A percentile compares a stretch with the other conserved stretches of the same genome.
phyloP scores from a whole-genome alignment of 2,113 vertebrate species.

The Rhinogobius similis region DNA sequence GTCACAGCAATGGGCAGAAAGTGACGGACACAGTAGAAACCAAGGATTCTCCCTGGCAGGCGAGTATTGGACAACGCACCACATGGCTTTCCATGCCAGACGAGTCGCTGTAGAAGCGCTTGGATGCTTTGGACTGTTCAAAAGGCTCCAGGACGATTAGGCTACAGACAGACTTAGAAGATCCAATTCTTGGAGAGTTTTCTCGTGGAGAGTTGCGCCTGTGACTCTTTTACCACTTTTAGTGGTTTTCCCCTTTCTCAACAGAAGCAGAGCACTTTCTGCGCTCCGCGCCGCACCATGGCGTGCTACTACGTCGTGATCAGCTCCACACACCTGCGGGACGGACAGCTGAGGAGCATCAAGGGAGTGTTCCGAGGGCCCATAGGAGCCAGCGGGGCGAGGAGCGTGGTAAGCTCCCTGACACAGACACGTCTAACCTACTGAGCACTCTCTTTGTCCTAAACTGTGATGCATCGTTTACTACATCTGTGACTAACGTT shows the following conservation, averaged over 20 bases:
- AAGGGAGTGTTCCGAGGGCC: slow-evolving; percentile 98
- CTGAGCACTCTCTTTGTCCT: too few relatives aligned
- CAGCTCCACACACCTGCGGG: slow-evolving; percentile 95
- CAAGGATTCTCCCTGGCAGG: slow-evolving; percentile 49
- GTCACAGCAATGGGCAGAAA: background rate
- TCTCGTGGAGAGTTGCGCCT: background rate
- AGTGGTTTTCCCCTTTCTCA: background rate
- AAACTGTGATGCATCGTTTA: background rate
- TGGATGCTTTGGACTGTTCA: slow-evolving; percentile 14
- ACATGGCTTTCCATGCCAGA: background rate
- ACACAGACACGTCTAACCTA: too few relatives aligned
- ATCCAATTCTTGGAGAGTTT: background rate
- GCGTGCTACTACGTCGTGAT: slow-evolving; percentile 99
- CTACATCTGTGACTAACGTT: background rate
- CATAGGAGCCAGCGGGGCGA: slow-evolving; percentile 85
- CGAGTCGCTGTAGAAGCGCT: slow-evolving; percentile 30
- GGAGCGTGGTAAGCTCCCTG: slow-evolving; percentile 84
- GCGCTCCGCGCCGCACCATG: slow-evolving; percentile 73
- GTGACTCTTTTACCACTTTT: background rate
- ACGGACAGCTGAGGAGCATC: slow-evolving; percentile 97
- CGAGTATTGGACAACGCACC: slow-evolving; percentile 8
- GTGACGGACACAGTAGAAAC: slow-evolving; percentile 26
- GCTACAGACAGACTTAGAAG: background rate
- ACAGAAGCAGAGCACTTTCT: slow-evolving; percentile 10
- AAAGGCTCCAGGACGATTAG: background rate